Base-by-base conservation (phyloP, 2,888 invertebrate species). In the Aethes cnicana region DNA sequence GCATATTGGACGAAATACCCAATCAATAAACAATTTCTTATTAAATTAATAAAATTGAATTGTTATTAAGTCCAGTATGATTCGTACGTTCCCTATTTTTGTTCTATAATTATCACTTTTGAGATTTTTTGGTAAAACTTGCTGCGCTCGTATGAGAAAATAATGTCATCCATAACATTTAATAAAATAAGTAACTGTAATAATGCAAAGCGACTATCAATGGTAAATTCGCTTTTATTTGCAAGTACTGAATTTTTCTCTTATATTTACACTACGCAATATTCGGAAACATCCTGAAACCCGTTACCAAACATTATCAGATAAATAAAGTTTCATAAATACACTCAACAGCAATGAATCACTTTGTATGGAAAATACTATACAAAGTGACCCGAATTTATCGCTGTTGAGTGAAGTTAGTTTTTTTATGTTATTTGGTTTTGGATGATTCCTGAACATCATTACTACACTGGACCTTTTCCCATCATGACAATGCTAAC, bases 401-500 rank as follows among this genome's bases (percentile, higher is more conserved):
- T n/a, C n/a, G n/a, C n/a, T n/a, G n/a, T n/a, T n/a, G n/a, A n/a
- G n/a, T n/a, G n/a, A n/a, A n/a, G n/a, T n/a, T n/a, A n/a, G n/a
- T n/a, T n/a, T n/a, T n/a, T n/a, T n/a, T n/a, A n/a, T n/a, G 11
- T 32, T 25, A 25, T 33, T 25, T 25, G 37, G 37, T 52, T 46
- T 26, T 11, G 26, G 46, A 46, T 46, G 44, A 33, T 39, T 7
- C 17, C 12, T 43, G 4, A n/a, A 20, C 3, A 26, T 21, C 23
- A 21, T 35, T 11, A 44, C 36, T 17, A 44, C 50, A 50, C 55
- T 25, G 37, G 44, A 30, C 42, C 50, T 30, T 39, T 39, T 56
- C 41, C 49, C 52, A 44, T 61, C 64, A 61, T 59, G 30, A 56
- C 54, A 56, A 54, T 58, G 55, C 68, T 72, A 72, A 75, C 67